Base-by-base conservation (phyloP, 37 sponge, comb jelly and placozoan species). In the Bolinopsis microptera region DNA sequence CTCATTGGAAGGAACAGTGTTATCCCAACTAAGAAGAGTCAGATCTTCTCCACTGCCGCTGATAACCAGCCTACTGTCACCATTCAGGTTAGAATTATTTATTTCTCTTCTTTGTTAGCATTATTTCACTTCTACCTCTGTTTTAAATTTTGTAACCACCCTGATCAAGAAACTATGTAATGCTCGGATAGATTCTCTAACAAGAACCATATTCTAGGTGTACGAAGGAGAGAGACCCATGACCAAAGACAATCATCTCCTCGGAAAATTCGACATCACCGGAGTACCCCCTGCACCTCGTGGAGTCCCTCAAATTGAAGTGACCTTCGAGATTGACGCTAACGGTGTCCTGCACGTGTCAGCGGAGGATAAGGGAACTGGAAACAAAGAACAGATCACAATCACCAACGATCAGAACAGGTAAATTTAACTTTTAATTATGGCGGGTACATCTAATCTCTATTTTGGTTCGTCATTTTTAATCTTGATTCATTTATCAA, bases 51-150 rank as follows among this genome's bases (percentile, higher is more conserved):
- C 31, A 99, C 99, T 18, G 99, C 97, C 0, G 94, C 96, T 31
- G 99, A 99, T 77, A 99, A 99, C 93, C 99, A 99, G 86, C 97
- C 97, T 16, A 96, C 96, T 38, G 99, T 99, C 24, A 99, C 99
- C 88, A 99, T 99, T 83, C 97, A 98, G 94, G 69, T 35, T 34
- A 83, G 34, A 30, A 31, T 23, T 83, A 33, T 5, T 23, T 83
- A 35, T n/a, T 38, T 27, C 22, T 83, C 25, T 8, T 72, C 26
- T 23, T 72, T 28, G 31, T n/a, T n/a, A 28, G 75, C 18, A n/a
- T 72, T 72, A 23, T 72, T 72, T 30, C 13, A 72, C 3, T 8
- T 72, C 31, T n/a, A 23, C 21, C 68, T 67, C 13, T 67, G 18
- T 21, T n/a, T n/a, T n/a, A n/a, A n/a, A n/a, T n/a, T n/a, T n/a